phyloP scores from a whole-genome alignment of 2,888 invertebrate genomes.

The Arge pagana region DNA sequence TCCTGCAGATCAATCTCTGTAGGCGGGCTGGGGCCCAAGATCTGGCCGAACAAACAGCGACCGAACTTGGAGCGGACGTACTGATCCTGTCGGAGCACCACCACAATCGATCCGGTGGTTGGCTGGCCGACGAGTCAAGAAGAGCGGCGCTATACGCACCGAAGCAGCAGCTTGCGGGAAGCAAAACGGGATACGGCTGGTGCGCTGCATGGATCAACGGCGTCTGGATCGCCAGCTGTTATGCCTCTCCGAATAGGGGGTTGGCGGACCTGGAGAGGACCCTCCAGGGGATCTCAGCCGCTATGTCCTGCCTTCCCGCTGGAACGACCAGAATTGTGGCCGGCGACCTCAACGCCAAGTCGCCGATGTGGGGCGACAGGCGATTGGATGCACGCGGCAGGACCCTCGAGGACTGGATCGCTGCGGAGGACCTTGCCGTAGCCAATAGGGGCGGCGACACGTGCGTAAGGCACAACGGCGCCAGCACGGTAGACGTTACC shows the following conservation, averaged over 20 bases:
- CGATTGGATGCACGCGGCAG: slow-evolving; percentile 14
- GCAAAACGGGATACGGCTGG: too few species aligned
- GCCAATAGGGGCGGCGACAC: too few species aligned
- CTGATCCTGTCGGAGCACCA: slow-evolving; percentile 29
- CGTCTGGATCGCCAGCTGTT: slow-evolving; percentile 29
- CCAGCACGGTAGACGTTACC: too few species aligned
- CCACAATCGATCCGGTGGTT: slow-evolving; percentile 30
- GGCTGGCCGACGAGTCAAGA: slow-evolving; percentile 23
- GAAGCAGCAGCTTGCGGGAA: too few species aligned
- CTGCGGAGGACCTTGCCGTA: too few species aligned
- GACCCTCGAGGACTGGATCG: background rate
- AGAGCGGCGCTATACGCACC: slow-evolving; percentile 15
- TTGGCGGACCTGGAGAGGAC: slow-evolving; percentile 19
- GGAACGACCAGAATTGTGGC: slow-evolving; percentile 29
- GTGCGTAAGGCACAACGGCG: too few species aligned
- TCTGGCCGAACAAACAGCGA: slow-evolving; percentile 27
- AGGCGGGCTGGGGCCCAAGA: slow-evolving; percentile 32
- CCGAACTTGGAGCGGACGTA: slow-evolving; percentile 21
- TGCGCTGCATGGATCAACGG: slow-evolving; percentile 24
- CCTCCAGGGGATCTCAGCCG: slow-evolving; percentile 25
- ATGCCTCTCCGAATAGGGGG: slow-evolving; percentile 25
- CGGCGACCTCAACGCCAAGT: slow-evolving; percentile 32
- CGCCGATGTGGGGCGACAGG: slow-evolving; percentile 30
- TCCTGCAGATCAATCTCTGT: slow-evolving; percentile 32
- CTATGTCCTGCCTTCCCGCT: too few species aligned